phyloP scores from a whole-genome alignment of 2,797 vertebrate species.

The Dipus sagitta region DNA sequence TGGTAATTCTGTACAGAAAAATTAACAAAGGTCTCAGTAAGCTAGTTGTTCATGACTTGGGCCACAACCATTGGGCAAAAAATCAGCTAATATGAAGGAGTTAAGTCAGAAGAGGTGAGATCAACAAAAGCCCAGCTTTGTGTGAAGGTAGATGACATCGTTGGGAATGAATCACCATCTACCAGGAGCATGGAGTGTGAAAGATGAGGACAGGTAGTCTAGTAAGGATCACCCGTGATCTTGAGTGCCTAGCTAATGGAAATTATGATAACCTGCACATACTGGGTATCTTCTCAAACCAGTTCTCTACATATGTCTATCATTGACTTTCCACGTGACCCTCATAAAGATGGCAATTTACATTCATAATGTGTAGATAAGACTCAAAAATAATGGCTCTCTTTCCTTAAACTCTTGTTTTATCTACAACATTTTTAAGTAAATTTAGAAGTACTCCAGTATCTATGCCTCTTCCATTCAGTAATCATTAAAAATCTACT shows the following conservation, averaged over 20 bases:
- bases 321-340: neutral
- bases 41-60: neutral
- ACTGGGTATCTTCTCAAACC: neutral
- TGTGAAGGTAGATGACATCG: neutral
- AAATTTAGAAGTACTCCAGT: neutral
- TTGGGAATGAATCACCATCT: neutral
- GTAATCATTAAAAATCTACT: neutral
- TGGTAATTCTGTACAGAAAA: neutral
- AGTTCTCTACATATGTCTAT: neutral
- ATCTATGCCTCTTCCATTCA: neutral
- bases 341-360: conserved; percentile 3
- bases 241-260: neutral
- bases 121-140: neutral
- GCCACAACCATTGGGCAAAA: conserved; percentile 26
- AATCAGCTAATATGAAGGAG: neutral
- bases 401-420: neutral
- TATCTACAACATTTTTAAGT: neutral
- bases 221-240: neutral
- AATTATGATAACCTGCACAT: neutral
- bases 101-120: neutral
- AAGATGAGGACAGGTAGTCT: neutral
- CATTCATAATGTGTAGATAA: neutral
- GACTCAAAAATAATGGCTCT: neutral
- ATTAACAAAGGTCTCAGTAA: neutral
- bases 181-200: neutral